Base-by-base conservation (phyloP, 2,797 vertebrate genomes). In the Gallinago stenura region DNA sequence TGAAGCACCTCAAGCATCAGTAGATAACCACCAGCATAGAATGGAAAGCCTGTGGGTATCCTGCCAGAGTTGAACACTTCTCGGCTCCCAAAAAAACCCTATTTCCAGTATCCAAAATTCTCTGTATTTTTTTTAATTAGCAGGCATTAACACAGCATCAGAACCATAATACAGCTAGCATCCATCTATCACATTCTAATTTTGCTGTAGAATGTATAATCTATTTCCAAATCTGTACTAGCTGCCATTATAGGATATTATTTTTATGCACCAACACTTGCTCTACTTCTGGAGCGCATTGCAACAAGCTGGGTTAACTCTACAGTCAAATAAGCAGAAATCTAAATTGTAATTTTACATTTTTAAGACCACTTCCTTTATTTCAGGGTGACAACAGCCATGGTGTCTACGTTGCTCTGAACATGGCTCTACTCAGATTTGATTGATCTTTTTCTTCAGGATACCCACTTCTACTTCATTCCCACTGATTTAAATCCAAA, bases 401-500 rank as follows among this genome's bases (percentile, higher is more conserved):
- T 20, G 35, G 65, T 88, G 86, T 86, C 65, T 83, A 3, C 25
- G 45, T 87, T 91, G 68, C 54, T 66, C 35, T 81, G 65, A 89
- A 41, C 72, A 33, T 41, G 50, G 9, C 54, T 85, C 43, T 48
- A 33, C 70, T 96, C 58, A 60, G 54, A 88, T 87, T 83, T 78
- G 48, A 79, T 15, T 82, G 83, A 65, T 87, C 51, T 87, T 90
- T 87, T 87, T 80, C 58, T 89, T 94, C 73, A 77, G 53, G 45
- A 70, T 79, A 65, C 25, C 58, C 60, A 41, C 79, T 91, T 76
- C 56, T 33, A 50, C 83, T 62, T 90, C 24, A 77, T 87, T 64
- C 68, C 24, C 78, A 76, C 64, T 53, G 70, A 93, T 73, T 73
- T 89, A 93, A 95, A 95, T 73, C 58, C 77, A 82, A n/a, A 90